Percentiles rank a stretch among this genome's conserved stretches.
Conservation (phyloP, 2,113 vertebrate species). For the Sander lucioperca region DNA sequence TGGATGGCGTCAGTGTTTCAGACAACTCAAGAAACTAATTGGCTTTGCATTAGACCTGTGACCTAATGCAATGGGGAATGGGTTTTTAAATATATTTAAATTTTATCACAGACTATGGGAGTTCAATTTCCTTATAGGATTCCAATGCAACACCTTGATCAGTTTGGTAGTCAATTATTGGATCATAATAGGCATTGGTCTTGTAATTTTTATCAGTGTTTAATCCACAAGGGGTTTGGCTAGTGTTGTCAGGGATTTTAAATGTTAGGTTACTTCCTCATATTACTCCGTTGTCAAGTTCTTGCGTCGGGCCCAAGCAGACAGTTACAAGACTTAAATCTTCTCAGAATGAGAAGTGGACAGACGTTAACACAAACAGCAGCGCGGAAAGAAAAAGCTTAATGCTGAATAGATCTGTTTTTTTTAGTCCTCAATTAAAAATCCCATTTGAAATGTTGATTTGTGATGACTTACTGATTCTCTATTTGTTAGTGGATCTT, state of each 20-base stretch:
- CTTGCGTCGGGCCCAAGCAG: constrained; percentile 62
- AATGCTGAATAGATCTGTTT: constrained; percentile 28
- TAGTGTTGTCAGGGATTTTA: constrained; percentile 65
- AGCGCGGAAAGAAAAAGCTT: constrained; percentile 37
- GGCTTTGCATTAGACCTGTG: constrained; percentile 51
- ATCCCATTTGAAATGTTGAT: constrained; percentile 54
- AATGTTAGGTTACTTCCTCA: constrained; percentile 59
- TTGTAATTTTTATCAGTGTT: constrained; percentile 35
- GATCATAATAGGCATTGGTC: constrained; percentile 19
- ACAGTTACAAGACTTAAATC: constrained; percentile 51
- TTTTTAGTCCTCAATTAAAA: constrained; percentile 37
- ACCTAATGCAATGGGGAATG: background rate
- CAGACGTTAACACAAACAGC: constrained; percentile 39
- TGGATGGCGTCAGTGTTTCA: constrained; percentile 58
- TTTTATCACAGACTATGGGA: constrained; percentile 31
- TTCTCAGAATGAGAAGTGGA: constrained; percentile 59
- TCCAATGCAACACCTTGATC: constrained; percentile 1
- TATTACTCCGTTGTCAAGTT: constrained; percentile 36
- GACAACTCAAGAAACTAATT: constrained; percentile 31
- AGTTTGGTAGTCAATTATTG: background rate
- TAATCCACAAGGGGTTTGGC: constrained; percentile 40
- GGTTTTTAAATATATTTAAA: constrained; percentile 57
- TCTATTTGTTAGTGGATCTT: constrained; percentile 55
- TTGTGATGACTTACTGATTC: constrained; percentile 57
- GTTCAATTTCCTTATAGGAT: constrained; percentile 14